A percentile compares a stretch with the other conserved stretches of the same genome.
Conservation (phyloP, 2,113 vertebrate genomes). For the Equus przewalskii region DNA sequence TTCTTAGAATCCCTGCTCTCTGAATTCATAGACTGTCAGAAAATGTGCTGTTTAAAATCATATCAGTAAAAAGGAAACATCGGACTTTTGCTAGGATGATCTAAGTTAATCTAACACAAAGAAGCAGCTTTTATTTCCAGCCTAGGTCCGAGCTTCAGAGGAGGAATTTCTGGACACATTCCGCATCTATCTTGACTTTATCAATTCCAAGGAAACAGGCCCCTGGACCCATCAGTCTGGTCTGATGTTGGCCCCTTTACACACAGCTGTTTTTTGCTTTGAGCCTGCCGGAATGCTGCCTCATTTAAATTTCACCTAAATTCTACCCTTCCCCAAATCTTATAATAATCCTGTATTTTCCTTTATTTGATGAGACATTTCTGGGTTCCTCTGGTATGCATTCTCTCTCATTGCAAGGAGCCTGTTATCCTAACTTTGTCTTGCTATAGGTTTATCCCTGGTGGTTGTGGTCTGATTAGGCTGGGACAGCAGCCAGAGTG, state of each 20-base stretch:
- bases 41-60: background rate
- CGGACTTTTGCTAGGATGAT: background rate
- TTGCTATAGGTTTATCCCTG: background rate
- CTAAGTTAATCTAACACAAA: background rate
- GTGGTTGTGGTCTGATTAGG: background rate
- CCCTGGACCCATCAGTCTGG: background rate
- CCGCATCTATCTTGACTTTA: background rate
- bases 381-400: background rate
- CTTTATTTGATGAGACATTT: background rate
- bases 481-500: background rate
- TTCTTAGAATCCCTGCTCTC: background rate
- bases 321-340: background rate
- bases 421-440: background rate
- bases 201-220: background rate
- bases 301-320: background rate
- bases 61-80: background rate
- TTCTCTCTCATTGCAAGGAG: background rate
- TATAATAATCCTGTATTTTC: background rate
- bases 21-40: background rate
- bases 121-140: background rate
- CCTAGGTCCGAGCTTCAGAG: background rate
- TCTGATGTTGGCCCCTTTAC: background rate
- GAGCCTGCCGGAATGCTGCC: background rate
- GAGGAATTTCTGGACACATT: background rate
- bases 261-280: background rate